phyloP scores from a whole-genome alignment of 2,113 vertebrate genomes.

The Pao palembangensis region DNA sequence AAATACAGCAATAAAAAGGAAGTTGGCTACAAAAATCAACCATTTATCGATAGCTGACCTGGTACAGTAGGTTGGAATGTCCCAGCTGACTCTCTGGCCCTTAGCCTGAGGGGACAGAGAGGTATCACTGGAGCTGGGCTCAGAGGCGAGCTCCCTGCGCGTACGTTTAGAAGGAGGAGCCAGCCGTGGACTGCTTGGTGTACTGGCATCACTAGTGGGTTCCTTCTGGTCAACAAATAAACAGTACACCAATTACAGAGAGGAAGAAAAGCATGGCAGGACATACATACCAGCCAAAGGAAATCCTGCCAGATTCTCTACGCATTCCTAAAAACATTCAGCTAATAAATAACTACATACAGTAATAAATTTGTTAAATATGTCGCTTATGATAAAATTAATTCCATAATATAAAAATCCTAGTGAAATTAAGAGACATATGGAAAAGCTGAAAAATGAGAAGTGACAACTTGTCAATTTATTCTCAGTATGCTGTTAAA shows the following conservation, averaged over 20 bases:
- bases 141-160: conserved; percentile 85
- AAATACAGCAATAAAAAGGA: too few species aligned
- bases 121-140: conserved; percentile 93
- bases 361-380: too few species aligned
- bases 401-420: too few species aligned
- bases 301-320: too few species aligned
- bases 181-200: conserved; percentile 87
- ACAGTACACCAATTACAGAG: not conserved
- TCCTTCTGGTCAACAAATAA: conserved; percentile 80
- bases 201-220: conserved; percentile 87
- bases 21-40: not conserved
- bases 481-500: too few species aligned
- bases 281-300: too few species aligned
- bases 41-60: conserved; percentile 73
- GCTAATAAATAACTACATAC: too few species aligned
- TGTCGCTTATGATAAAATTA: too few species aligned
- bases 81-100: conserved; percentile 93
- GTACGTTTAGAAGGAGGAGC: conserved; percentile 90
- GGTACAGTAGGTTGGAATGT: conserved; percentile 85
- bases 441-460: too few species aligned
- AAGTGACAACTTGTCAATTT: too few species aligned
- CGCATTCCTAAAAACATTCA: too few species aligned
- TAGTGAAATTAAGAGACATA: too few species aligned
- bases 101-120: conserved; percentile 85
- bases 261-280: not conserved